Conservation (phyloP, 2,888 invertebrate genomes). For the Aphelenchoides bicaudatus region DNA sequence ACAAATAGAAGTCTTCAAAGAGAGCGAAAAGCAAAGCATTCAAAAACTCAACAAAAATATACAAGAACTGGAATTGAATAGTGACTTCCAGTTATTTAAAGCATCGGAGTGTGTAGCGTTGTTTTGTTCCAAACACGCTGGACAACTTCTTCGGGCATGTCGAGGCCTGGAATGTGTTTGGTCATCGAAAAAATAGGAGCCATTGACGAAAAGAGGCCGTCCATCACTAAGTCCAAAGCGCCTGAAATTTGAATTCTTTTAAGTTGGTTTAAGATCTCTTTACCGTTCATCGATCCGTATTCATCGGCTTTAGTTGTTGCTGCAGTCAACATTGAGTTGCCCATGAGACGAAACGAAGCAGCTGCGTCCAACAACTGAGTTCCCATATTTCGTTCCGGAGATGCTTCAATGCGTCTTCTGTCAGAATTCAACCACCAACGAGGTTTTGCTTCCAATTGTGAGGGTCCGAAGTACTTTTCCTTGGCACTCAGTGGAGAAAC, state of each 20-base stretch:
- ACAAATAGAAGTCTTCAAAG: no score
- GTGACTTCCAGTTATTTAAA: slow-evolving; percentile 23
- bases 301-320: slow-evolving; percentile 43
- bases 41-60: slow-evolving; percentile 24
- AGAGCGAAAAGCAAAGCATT: no score
- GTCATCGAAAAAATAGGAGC: slow-evolving; percentile 42
- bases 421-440: slow-evolving; percentile 56
- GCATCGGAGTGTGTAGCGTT: slow-evolving; percentile 48
- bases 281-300: slow-evolving; percentile 42
- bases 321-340: slow-evolving; percentile 34
- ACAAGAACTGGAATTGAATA: background rate
- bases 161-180: slow-evolving; percentile 34
- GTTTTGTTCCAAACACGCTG: slow-evolving; percentile 45
- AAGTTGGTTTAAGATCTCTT: background rate
- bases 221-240: slow-evolving; percentile 53
- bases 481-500: slow-evolving; percentile 14
- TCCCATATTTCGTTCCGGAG: slow-evolving; percentile 38
- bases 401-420: slow-evolving; percentile 40
- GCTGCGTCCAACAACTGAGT: slow-evolving; percentile 34
- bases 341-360: slow-evolving; percentile 47
- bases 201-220: slow-evolving; percentile 46
- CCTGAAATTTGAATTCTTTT: slow-evolving; percentile 30
- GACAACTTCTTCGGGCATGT: slow-evolving; percentile 23
- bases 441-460: slow-evolving; percentile 34
- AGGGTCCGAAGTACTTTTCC: slow-evolving; percentile 15